Conservation (phyloP, 2,797 vertebrate genomes). For the Clarias laeviceps region DNA sequence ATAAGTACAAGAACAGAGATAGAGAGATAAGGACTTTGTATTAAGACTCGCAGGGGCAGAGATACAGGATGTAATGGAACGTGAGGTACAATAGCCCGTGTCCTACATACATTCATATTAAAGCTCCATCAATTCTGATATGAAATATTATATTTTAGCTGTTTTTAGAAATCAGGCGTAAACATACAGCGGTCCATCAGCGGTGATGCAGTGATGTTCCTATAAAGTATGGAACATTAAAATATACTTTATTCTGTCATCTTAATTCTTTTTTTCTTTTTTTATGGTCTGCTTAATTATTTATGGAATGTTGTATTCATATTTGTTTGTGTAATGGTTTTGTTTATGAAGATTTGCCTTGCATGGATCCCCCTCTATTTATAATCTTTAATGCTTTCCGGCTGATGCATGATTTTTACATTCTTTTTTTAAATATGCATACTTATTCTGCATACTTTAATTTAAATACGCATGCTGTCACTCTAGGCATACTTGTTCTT, state of each 20-base stretch:
- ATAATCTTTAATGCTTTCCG: neutral
- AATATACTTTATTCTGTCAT: neutral
- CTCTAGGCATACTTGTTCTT: neutral
- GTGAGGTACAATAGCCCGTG: neutral
- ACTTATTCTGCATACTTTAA: neutral
- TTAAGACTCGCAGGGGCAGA: slow-evolving; percentile 11
- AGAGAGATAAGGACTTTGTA: slow-evolving; percentile 8
- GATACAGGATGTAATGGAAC: neutral
- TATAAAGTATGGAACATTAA: neutral
- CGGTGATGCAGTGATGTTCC: neutral
- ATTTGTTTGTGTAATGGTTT: neutral
- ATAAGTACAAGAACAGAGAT: neutral
- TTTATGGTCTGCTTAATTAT: neutral
- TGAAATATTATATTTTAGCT: neutral
- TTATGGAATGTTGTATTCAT: neutral
- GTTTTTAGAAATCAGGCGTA: neutral
- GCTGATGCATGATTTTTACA: neutral
- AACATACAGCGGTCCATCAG: neutral
- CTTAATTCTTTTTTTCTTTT: neutral
- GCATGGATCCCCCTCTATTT: neutral
- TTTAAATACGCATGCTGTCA: neutral
- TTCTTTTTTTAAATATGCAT: neutral
- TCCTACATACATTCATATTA: too few species aligned
- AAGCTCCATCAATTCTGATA: neutral
- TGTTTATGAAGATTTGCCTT: neutral